Evolutionary conservation across 2,113 vertebrate species (phyloP).

Genomic region (Rissa tridactyla): DNA sequence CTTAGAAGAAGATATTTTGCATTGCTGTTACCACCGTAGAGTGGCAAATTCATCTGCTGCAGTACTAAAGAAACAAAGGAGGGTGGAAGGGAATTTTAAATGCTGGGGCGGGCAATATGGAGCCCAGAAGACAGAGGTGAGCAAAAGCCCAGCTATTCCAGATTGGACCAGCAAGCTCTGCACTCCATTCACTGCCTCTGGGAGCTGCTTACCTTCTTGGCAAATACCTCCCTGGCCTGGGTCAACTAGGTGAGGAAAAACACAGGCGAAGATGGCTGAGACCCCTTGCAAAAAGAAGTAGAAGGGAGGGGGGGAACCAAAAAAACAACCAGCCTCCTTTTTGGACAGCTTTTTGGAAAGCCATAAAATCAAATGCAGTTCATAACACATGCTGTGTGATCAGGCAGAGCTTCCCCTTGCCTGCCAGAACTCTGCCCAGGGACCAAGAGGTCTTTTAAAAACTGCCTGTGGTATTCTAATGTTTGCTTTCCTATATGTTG

Average conservation of each 20-base stretch:
- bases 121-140: not conserved
- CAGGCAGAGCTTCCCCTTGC: slow-evolving; percentile 33
- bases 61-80: not conserved
- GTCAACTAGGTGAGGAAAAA: slow-evolving; percentile 46
- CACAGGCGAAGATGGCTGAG: not conserved
- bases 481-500: slow-evolving; percentile 19
- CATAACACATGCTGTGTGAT: slow-evolving; percentile 62
- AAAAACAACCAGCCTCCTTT: not conserved
- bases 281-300: not conserved
- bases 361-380: slow-evolving; percentile 70
- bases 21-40: not conserved
- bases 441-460: slow-evolving; percentile 39
- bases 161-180: not conserved
- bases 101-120: not conserved
- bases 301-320: not conserved
- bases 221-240: not conserved
- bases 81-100: not conserved
- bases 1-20: not conserved
- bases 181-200: not conserved
- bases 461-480: not conserved
- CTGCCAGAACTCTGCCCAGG: slow-evolving; percentile 35
- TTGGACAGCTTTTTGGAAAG: slow-evolving; percentile 69
- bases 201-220: not conserved
- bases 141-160: not conserved
- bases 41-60: not conserved